Conservation (phyloP, 1,140 invertebrate genomes). For the Venustaconcha ellipsiformis region DNA sequence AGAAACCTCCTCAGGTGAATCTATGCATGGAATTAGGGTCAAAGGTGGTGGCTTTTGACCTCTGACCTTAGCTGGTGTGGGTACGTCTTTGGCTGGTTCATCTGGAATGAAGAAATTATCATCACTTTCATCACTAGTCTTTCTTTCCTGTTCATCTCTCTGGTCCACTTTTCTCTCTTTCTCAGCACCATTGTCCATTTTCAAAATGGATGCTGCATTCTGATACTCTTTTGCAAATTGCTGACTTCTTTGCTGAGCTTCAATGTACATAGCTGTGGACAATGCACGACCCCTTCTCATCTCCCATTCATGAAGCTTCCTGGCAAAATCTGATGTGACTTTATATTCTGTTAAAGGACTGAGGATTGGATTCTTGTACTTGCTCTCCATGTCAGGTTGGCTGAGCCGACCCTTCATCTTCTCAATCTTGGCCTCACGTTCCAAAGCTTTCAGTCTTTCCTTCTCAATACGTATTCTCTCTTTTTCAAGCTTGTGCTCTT, state of each 20-base stretch:
- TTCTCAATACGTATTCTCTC: conserved; percentile 74
- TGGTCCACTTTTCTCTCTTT: conserved; percentile 12
- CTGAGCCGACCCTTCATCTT: conserved; percentile 69
- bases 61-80: conserved; percentile 11
- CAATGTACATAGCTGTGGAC: conserved; percentile 50
- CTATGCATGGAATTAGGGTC: conserved; percentile 49
- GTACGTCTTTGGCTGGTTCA: conserved; percentile 9
- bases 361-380: conserved; percentile 48
- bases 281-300: conserved; percentile 70
- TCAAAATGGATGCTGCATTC: conserved; percentile 21
- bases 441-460: conserved; percentile 66
- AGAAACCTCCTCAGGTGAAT: conserved; percentile 55
- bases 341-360: conserved; percentile 70
- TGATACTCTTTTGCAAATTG: conserved; percentile 31
- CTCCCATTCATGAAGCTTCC: conserved; percentile 93
- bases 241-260: conserved; percentile 47
- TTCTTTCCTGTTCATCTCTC: conserved; percentile 18
- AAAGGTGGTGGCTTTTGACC: conserved; percentile 52
- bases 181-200: background rate
- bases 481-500: conserved; percentile 75
- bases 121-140: conserved; percentile 27
- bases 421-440: conserved; percentile 71
- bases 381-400: conserved; percentile 48
- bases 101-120: conserved; percentile 17
- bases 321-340: conserved; percentile 84